Percentiles rank a stretch among this genome's conserved stretches.
Conservation (phyloP, 37 sponge, comb jelly and placozoan species). For the Oopsacas minuta region DNA sequence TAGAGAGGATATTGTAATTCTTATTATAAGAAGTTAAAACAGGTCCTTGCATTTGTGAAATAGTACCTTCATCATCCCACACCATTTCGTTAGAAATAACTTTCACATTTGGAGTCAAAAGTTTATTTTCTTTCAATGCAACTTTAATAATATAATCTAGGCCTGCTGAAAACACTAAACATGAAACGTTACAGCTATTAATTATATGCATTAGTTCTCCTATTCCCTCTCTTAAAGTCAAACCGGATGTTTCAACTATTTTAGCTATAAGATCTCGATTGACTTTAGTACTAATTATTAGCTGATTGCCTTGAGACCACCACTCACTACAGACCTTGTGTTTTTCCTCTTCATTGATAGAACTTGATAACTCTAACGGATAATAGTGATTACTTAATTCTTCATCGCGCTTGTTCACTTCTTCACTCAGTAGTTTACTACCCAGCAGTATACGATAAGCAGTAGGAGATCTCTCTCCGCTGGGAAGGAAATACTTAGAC, state of each 20-base stretch:
- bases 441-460: neutral
- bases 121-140: neutral
- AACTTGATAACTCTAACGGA: neutral
- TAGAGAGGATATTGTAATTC: neutral
- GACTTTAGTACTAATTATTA: neutral
- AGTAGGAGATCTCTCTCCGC: neutral
- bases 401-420: neutral
- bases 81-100: neutral
- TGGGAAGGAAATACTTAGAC: neutral
- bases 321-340: neutral
- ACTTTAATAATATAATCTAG: neutral
- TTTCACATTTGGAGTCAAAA: slow-evolving; percentile 5
- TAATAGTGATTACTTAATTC: neutral
- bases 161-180: neutral
- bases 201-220: neutral
- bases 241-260: neutral
- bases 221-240: neutral
- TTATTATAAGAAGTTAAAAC: neutral
- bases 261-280: neutral
- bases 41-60: neutral
- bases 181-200: neutral
- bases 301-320: neutral
- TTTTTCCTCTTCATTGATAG: neutral
- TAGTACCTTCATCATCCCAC: neutral
- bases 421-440: neutral